These are phyloP conservation scores for Carcinoscorpius rotundicauda DNA, from an alignment of 1,140 invertebrate genomes.

Conservation along the genomic window DNA sequence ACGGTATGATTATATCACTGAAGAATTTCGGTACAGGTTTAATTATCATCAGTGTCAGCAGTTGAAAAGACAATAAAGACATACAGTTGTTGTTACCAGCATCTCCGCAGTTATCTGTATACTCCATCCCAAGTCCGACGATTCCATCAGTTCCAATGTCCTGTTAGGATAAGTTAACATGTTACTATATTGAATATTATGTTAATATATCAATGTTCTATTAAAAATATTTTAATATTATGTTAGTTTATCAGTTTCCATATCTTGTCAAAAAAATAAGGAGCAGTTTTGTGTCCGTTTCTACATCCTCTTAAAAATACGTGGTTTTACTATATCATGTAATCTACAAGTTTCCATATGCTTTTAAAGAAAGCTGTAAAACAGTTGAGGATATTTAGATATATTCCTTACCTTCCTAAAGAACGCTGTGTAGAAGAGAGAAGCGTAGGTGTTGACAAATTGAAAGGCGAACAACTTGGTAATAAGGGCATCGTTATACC, in stretches of 20 bases:
- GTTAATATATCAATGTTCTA: too few species aligned
- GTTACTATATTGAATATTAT: too few species aligned
- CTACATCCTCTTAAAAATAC: too few species aligned
- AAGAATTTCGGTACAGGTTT: slow-evolving; percentile 36
- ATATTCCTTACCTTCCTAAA: slow-evolving; percentile 29
- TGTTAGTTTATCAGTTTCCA: too few species aligned
- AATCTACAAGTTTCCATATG: background rate
- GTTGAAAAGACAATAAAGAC: slow-evolving; percentile 36
- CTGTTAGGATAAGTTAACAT: slow-evolving; percentile 7
- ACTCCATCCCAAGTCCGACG: slow-evolving; percentile 29
- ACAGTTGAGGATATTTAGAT: background rate
- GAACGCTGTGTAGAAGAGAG: slow-evolving; percentile 39
- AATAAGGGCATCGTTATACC: slow-evolving; percentile 35
- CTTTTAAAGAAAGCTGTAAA: background rate
- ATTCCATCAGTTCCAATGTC: slow-evolving; percentile 24
- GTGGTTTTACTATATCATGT: background rate
- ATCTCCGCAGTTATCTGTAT: slow-evolving; percentile 30
- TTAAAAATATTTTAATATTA: too few species aligned
- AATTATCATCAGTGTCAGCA: slow-evolving; percentile 33
- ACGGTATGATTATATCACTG: slow-evolving; percentile 34
- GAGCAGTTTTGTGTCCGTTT: background rate
- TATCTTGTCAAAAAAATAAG: background rate
- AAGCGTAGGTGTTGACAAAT: slow-evolving; percentile 37
- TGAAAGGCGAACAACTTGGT: slow-evolving; percentile 39
- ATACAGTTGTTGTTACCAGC: slow-evolving; percentile 32